Evolutionary conservation across 2,113 vertebrate genomes (phyloP), one percentile per base, ranked within the genome.

Genomic region (Chionomys nivalis): DNA sequence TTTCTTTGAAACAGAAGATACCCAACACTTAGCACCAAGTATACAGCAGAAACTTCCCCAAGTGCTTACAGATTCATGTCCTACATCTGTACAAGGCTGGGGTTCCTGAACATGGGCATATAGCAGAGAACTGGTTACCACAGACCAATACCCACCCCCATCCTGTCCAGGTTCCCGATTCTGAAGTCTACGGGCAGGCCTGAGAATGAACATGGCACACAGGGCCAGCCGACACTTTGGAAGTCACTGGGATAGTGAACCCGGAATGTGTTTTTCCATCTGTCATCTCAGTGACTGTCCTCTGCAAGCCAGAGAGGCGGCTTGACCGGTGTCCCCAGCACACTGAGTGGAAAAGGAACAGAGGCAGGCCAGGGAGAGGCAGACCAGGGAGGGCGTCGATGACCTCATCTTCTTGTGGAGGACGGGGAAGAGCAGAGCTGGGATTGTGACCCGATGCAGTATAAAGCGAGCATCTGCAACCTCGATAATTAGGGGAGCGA

Each of bases 401-500:
- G 73, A 42, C 19, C 70, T 39, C 70, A 73, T 73, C 70, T 21
- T 39, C 70, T 19, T 2, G 3, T 2, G 17, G 0, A 2, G 79
- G 75, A 39, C 1, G 78, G n/a, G 24, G 55, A 77, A 28, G 33
- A 0, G 6, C 73, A 76, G 24, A 65, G 75, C 36, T 3, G 31
- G 63, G 31, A 21, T 11, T 26, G 12, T 16, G 47, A 58, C 23
- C 42, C 39, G 5, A 0, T 0, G 11, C 13, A 5, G 61, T 1
- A 49, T 79, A 17, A 24, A 65, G 42, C 36, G 81, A 19, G 55
- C 65, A 47, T 10, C 81, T 2, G 13, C 0, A n/a, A 39, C 78
- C 89, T 24, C 0, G 16, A 52, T 0, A 23, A 13, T 11, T 42
- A 73, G 24, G 73, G 42, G 11, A 33, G 28, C 0, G 0, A 42